Conservation (phyloP, 2,113 vertebrate genomes). For the Microcebus jonahi region DNA sequence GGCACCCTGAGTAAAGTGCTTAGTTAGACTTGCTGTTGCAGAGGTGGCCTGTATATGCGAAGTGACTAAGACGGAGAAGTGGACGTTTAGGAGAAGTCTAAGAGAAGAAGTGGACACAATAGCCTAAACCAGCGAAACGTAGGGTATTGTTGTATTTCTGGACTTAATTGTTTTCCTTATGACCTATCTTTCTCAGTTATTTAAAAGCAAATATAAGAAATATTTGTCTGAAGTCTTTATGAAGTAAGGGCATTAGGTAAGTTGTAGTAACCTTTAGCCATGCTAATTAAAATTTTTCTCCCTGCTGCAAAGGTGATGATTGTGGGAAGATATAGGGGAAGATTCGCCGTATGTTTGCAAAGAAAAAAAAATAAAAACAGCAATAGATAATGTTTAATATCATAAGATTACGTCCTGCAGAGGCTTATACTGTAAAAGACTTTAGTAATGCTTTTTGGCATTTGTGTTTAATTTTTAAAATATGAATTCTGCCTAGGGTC, state of each 20-base stretch:
- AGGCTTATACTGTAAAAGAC: not conserved
- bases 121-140: not conserved
- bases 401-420: not conserved
- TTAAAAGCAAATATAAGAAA: conserved; percentile 13
- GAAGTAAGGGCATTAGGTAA: not conserved
- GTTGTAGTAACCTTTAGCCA: not conserved
- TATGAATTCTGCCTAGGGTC: not conserved
- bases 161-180: not conserved
- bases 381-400: not conserved
- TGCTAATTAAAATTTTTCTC: conserved; percentile 23
- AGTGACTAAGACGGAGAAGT: not conserved
- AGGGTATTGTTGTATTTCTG: not conserved
- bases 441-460: not conserved
- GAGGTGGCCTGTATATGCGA: not conserved
- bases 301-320: not conserved
- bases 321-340: not conserved
- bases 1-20: not conserved
- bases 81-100: not conserved
- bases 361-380: not conserved
- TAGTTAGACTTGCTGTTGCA: not conserved
- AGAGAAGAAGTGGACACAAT: not conserved
- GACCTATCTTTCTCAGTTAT: not conserved
- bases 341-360: not conserved
- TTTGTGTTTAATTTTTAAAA: conserved; percentile 7
- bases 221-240: not conserved